Percentiles rank a stretch among this genome's conserved stretches.
phyloP scores from a whole-genome alignment of 2,113 vertebrate species.

The Atrichornis clamosus region DNA sequence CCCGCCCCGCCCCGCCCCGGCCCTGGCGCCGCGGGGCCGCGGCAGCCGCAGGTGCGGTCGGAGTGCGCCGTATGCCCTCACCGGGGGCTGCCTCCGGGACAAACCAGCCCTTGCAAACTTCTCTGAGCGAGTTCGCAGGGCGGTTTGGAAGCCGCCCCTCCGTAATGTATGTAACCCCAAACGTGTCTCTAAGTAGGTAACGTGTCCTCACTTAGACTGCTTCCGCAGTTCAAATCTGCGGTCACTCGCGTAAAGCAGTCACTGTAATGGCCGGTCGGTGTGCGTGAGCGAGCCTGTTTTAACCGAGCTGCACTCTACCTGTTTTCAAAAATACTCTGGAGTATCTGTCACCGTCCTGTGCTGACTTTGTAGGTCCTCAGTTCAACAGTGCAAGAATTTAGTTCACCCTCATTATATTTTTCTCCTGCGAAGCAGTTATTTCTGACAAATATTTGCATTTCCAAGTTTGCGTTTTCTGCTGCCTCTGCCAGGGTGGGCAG shows the following conservation, averaged over 20 bases:
- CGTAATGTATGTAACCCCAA: background rate
- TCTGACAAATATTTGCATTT: background rate
- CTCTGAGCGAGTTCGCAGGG: rapidly evolving
- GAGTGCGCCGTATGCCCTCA: rapidly evolving
- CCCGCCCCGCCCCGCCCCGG: background rate
- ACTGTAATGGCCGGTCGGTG: background rate
- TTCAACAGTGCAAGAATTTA: background rate
- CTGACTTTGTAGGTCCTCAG: background rate
- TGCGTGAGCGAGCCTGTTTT: background rate
- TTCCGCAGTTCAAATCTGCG: background rate
- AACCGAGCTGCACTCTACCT: background rate
- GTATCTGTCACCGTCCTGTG: background rate
- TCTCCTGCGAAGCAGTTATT: background rate
- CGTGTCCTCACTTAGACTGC: background rate
- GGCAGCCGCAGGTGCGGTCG: background rate
- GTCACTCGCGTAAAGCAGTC: background rate
- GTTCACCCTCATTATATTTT: background rate
- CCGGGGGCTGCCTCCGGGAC: too few relatives aligned
- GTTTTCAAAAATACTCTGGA: background rate
- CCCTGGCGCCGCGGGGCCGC: too few relatives aligned
- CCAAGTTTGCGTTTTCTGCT: background rate
- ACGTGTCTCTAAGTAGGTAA: background rate
- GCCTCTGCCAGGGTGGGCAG: background rate
- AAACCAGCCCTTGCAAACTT: rapidly evolving
- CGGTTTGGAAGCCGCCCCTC: background rate